Evolutionary conservation across 1,140 invertebrate genomes (phyloP), one percentile per base, ranked within the genome.

Genomic region (Zaprionus kolodkinae): DNA sequence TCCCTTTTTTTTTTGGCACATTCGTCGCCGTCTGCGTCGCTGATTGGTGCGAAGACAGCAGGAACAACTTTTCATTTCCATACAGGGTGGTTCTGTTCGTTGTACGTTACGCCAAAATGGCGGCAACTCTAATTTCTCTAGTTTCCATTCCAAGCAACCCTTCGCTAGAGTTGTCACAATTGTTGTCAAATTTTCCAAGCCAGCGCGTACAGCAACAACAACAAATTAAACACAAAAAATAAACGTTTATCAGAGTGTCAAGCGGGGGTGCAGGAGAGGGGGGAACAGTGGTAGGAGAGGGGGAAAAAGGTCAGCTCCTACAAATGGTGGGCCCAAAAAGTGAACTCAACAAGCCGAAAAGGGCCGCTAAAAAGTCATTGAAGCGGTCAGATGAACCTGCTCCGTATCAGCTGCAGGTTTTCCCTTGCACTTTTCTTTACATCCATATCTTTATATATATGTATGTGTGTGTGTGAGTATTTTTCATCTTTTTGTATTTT

Each of bases 141-240:
- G 70, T 71, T 90, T 79, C 21, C 21, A 21, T 72, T 69, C 68
- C 57, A 50, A 65, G 65, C 78, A 81, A 73, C 84, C 84, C 85
- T 79, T 76, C 62, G 40, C 66, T 63, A 65, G 17, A 65, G 54
- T 43, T 73, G 79, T 79, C 69, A 87, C 72, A n/a, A n/a, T n/a
- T n/a, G n/a, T n/a, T n/a, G n/a, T n/a, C n/a, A 64, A 82, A 86
- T 86, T 86, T 86, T 86, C 83, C 83, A 62, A 61, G 69, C 57
- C 72, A 86, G 83, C 79, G 83, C 83, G 40, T 72, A 71, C 59
- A 76, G 15, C 17, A 33, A 35, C 33, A 33, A 35, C 33, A 35
- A 10, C 33, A 76, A 72, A 45, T 63, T 71, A 43, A 76, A 61
- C n/a, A n/a, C n/a, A 13, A 59, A 43, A 76, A 66, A 72, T 65